Evolutionary conservation across 92 coral and sea anemone species (phyloP).

Genomic region (Paramuricea clavata): DNA sequence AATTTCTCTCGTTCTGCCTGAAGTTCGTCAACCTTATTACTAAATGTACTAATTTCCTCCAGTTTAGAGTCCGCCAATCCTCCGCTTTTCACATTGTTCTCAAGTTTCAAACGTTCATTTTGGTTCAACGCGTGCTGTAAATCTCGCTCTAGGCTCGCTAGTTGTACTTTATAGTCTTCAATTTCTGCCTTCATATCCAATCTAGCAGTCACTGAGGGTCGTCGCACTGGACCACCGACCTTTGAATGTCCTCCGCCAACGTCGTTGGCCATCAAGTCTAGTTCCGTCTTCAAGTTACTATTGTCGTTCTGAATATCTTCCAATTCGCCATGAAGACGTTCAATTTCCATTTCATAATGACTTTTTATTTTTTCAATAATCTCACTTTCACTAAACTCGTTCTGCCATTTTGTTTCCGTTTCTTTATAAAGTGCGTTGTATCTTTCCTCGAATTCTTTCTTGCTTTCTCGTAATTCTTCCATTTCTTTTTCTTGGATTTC

Average conservation of each 20-base stretch:
- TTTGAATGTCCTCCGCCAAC: conserved; percentile 50
- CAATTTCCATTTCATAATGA: conserved; percentile 67
- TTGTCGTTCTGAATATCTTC: conserved; percentile 87
- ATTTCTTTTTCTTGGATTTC: conserved; percentile 71
- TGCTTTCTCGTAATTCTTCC: conserved; percentile 71
- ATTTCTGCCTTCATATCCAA: conserved; percentile 41
- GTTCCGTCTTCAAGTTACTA: conserved; percentile 83
- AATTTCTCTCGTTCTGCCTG: conserved; percentile 23
- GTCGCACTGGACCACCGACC: conserved; percentile 14
- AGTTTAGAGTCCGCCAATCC: background rate
- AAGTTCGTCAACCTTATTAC: background rate
- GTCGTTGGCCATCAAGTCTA: conserved; percentile 84
- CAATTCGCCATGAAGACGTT: conserved; percentile 77
- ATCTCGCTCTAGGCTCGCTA: conserved; percentile 63
- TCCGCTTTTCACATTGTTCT: background rate
- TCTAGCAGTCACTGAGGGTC: conserved; percentile 24
- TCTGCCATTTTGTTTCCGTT: conserved; percentile 32
- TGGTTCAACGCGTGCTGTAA: conserved; percentile 46
- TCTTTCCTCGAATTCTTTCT: conserved; percentile 57
- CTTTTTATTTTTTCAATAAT: conserved; percentile 40
- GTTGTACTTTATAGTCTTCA: conserved; percentile 55
- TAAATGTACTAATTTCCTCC: background rate
- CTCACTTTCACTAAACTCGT: conserved; percentile 28
- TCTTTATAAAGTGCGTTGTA: conserved; percentile 16
- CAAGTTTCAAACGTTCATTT: conserved; percentile 38